Percentiles rank a stretch among this genome's conserved stretches.
Conservation (phyloP, 1,140 invertebrate species). For the Charaxes varanes region DNA sequence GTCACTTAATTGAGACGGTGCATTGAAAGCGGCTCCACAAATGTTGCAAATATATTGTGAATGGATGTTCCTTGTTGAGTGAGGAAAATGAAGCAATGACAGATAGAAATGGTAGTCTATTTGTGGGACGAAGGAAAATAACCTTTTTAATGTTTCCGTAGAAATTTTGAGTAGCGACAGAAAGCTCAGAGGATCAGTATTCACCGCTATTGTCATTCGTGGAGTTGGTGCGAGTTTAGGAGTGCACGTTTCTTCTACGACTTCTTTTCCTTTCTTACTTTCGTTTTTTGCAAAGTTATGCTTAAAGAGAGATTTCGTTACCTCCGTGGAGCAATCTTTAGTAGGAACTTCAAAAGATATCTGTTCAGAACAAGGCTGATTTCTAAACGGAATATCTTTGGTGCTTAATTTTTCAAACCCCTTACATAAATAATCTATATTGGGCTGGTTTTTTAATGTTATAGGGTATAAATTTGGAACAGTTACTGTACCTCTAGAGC, state of each 20-base stretch:
- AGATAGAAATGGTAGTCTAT: conserved; percentile 39
- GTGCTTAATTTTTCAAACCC: neutral
- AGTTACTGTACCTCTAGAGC: conserved; percentile 1
- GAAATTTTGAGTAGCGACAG: conserved; percentile 40
- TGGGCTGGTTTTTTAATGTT: neutral
- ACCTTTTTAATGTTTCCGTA: conserved; percentile 34
- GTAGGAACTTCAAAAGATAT: conserved; percentile 38
- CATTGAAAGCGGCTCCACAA: conserved; percentile 41
- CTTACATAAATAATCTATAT: neutral
- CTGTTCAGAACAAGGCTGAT: conserved; percentile 21
- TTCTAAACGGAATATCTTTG: neutral
- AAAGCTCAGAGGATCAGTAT: conserved; percentile 51
- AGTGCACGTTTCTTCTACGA: conserved; percentile 21
- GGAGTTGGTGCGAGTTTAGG: neutral
- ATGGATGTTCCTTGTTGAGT: conserved; percentile 12
- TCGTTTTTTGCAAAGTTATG: conserved; percentile 6
- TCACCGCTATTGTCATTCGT: conserved; percentile 41
- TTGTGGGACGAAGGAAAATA: conserved; percentile 41
- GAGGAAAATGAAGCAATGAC: conserved; percentile 23
- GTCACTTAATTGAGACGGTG: conserved; percentile 40
- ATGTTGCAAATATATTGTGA: conserved; percentile 43
- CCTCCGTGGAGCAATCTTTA: conserved; percentile 39
- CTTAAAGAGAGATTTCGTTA: conserved; percentile 37
- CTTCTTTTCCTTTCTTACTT: too few relatives aligned
- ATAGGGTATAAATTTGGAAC: neutral